Percentiles rank a stretch among this genome's conserved stretches.
phyloP scores from a whole-genome alignment of 2,113 vertebrate species.

The Sardina pilchardus region DNA sequence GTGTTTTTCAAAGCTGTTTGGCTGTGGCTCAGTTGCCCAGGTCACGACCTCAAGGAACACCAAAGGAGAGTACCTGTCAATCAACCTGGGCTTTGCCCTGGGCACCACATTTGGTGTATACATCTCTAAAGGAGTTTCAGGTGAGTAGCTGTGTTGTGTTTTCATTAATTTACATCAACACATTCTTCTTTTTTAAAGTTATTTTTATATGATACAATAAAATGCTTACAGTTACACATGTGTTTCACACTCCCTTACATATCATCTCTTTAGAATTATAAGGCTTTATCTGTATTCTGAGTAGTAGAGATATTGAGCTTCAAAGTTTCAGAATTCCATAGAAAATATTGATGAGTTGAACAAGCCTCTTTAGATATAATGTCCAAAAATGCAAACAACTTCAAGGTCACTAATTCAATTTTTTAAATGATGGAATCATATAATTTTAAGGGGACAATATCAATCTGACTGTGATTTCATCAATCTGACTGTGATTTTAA shows the following conservation, averaged over 20 bases:
- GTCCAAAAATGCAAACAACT: too few relatives aligned
- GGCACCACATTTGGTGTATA: slow-evolving; percentile 74
- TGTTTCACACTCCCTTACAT: not conserved
- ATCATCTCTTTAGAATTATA: too few relatives aligned
- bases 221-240: not conserved
- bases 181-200: not conserved
- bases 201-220: not conserved
- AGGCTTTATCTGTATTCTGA: too few relatives aligned
- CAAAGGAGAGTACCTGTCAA: slow-evolving; percentile 75
- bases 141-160: slow-evolving; percentile 49
- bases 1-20: slow-evolving; percentile 72
- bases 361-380: too few relatives aligned
- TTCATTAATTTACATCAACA: not conserved
- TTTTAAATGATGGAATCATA: too few relatives aligned
- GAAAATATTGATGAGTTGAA: too few relatives aligned
- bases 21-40: slow-evolving; percentile 73
- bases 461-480: too few relatives aligned
- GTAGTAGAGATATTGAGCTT: too few relatives aligned
- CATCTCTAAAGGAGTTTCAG: slow-evolving; percentile 76
- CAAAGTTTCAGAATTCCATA: too few relatives aligned
- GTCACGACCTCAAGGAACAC: slow-evolving; percentile 67
- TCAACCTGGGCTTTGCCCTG: slow-evolving; percentile 75
- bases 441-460: too few relatives aligned
- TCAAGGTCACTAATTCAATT: too few relatives aligned
- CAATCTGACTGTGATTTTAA: too few relatives aligned